Conservation (phyloP, 2,888 invertebrate species). For the Drosophila quinaria region DNA sequence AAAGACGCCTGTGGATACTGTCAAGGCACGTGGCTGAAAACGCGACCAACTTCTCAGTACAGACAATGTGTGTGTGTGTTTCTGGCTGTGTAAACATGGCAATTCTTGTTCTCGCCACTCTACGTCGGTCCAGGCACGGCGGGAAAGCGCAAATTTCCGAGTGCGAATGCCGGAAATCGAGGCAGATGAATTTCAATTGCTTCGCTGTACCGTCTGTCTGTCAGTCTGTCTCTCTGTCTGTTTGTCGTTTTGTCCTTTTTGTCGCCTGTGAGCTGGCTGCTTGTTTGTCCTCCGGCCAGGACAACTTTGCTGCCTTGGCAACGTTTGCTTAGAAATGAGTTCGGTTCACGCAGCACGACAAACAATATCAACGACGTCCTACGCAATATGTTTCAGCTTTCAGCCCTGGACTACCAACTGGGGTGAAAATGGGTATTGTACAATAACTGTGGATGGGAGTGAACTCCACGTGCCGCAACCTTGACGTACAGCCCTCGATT, state of each 20-base stretch:
- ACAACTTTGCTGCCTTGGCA: conserved; percentile 64
- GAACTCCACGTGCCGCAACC: conserved; percentile 58
- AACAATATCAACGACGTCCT: conserved; percentile 63
- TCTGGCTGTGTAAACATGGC: conserved; percentile 55
- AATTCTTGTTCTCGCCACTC: conserved; percentile 56
- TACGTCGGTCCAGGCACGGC: conserved; percentile 37
- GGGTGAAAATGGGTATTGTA: conserved; percentile 7
- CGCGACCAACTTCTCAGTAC: conserved; percentile 55
- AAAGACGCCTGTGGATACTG: conserved; percentile 44
- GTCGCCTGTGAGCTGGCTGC: conserved; percentile 29
- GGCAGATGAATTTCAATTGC: conserved; percentile 80
- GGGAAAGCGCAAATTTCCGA: conserved; percentile 68
- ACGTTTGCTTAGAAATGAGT: conserved; percentile 62
- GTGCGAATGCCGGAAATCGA: conserved; percentile 70
- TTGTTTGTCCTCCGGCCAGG: conserved; percentile 66
- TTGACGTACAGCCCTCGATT: conserved; percentile 49
- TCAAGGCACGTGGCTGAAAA: conserved; percentile 70
- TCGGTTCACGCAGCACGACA: conserved; percentile 50
- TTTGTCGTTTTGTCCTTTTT: conserved; percentile 32
- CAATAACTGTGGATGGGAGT: conserved; percentile 3
- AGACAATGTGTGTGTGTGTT: conserved; percentile 20
- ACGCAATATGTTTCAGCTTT: conserved; percentile 79
- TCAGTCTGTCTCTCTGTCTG: conserved; percentile 15
- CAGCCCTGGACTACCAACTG: conserved; percentile 51
- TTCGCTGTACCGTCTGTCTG: conserved; percentile 7